Evolutionary conservation across 2,888 invertebrate species (phyloP), one percentile per base, ranked within the genome.

Genomic region (Acleris laterana): DNA sequence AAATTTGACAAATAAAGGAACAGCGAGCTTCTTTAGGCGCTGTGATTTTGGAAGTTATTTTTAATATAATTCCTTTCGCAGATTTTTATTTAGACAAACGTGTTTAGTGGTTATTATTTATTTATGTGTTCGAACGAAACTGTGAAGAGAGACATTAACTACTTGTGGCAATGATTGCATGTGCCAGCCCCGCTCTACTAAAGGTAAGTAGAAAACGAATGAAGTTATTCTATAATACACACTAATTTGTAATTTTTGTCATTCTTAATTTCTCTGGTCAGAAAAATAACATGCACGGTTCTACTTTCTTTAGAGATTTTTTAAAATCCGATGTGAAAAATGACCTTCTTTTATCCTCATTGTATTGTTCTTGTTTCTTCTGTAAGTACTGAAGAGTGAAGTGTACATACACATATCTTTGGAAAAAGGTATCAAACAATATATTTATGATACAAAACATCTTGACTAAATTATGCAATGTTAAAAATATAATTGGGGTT

Each of bases 101-200:
- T 62, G 66, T 52, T 66, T 57, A 66, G 66, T 66, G 66, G 51
- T 57, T 13, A 48, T 51, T 28, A 62, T 46, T 50, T 56, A 51
- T 52, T 25, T 62, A 57, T 66, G 60, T 56, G 55, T 9, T 49
- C 13, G 13, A 22, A 64, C 74, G 80, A 81, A 81, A 73, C 67
- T 70, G 72, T 71, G 74, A 76, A 77, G 71, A 81, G 72, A 79
- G 71, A 72, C 68, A 71, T 69, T 71, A 57, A 63, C 56, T 73
- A 72, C 77, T 72, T 49, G 82, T 84, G 85, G 84, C 83, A 74
- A 83, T 84, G 81, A 66, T 84, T 85, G 74, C 78, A 89, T 92
- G 90, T 77, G 72, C 83, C 81, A 79, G 77, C 75, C 83, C 79
- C 77, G 49, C 79, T 69, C 74, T 75, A 70, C 72, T 80, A 75